Conservation (phyloP, 2,113 vertebrate species). For the Mus pahari region DNA sequence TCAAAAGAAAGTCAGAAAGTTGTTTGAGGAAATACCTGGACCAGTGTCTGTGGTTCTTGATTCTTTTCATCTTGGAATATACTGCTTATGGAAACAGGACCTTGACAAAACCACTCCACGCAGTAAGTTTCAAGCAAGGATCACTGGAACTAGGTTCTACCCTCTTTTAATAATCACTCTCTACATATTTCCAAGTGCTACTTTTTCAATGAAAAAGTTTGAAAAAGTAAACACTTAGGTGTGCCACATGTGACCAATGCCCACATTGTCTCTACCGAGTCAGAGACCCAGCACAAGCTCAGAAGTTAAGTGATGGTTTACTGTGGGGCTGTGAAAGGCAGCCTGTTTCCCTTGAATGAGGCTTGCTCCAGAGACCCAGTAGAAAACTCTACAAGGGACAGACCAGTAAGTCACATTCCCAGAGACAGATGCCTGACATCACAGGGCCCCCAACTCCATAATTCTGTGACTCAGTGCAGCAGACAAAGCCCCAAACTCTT, state of each 20-base stretch:
- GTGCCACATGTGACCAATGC: background rate
- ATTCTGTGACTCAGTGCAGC: no score
- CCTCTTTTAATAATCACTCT: background rate
- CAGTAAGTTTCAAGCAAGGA: background rate
- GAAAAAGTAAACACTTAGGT: background rate
- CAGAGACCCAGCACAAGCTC: background rate
- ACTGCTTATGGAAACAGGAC: background rate
- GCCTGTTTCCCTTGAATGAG: no score
- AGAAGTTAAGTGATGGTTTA: background rate
- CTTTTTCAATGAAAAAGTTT: constrained; percentile 25
- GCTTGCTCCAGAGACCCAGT: no score
- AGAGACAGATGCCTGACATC: no score
- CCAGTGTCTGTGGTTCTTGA: background rate
- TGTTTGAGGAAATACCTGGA: background rate
- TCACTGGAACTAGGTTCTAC: background rate
- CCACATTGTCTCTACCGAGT: background rate
- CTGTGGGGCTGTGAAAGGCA: no score
- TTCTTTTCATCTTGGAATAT: background rate
- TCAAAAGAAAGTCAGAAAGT: background rate
- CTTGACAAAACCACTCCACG: background rate
- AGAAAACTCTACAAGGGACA: no score
- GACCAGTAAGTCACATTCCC: no score
- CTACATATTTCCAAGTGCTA: background rate
- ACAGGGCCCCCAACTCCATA: no score
- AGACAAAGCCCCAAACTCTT: no score